Conservation (phyloP, 2,888 invertebrate genomes). For the Drosophila gaucha region DNA sequence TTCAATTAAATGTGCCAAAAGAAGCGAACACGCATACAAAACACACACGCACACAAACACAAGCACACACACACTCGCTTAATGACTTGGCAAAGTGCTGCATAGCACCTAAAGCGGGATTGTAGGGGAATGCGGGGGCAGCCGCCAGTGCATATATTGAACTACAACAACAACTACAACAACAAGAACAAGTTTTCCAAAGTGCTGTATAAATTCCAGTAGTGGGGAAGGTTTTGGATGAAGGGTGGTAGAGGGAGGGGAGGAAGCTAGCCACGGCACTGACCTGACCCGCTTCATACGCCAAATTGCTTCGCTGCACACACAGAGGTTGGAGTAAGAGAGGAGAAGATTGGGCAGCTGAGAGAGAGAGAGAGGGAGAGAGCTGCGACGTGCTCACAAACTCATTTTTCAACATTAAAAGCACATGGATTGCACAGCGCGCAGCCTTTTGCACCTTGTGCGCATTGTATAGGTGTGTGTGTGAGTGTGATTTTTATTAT, state of each 20-base stretch:
- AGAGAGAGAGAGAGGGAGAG: background rate
- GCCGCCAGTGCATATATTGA: conserved; percentile 62
- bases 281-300: conserved; percentile 78
- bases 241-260: background rate
- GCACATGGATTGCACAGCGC: conserved; percentile 71
- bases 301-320: conserved; percentile 76
- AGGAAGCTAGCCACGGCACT: conserved; percentile 33
- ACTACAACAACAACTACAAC: conserved; percentile 52
- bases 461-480: conserved; percentile 42
- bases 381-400: conserved; percentile 62
- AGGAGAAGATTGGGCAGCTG: background rate
- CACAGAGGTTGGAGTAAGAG: conserved; percentile 38
- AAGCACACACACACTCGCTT: conserved; percentile 42
- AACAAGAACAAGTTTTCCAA: conserved; percentile 41
- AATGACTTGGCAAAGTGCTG: conserved; percentile 69
- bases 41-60: conserved; percentile 8
- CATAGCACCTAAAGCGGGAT: conserved; percentile 3
- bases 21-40: conserved; percentile 24
- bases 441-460: conserved; percentile 68
- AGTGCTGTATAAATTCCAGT: conserved; percentile 68
- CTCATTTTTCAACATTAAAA: conserved; percentile 77
- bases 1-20: conserved; percentile 70
- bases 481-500: conserved; percentile 5
- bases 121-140: background rate
- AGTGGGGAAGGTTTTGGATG: conserved; percentile 1